Evolutionary conservation across 2,888 invertebrate species (phyloP), one percentile per base, ranked within the genome.

Genomic region (Cosmorhoe ocellata): DNA sequence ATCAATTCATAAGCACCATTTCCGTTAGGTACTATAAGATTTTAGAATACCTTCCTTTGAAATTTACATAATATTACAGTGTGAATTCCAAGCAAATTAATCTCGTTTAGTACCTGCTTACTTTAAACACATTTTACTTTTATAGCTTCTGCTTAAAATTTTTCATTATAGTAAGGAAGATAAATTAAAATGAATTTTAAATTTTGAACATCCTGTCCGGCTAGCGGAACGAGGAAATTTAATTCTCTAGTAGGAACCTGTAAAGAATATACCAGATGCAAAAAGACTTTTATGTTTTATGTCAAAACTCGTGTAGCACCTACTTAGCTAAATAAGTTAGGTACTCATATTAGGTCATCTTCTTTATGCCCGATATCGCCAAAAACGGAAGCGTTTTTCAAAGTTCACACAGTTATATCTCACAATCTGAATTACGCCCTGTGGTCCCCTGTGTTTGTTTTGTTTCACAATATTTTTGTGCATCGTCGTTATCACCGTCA

Each of bases 401-500:
- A 55, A 58, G 54, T 55, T 56, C 58, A 61, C 58, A 58, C 58
- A n/a, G 22, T n/a, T n/a, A n/a, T n/a, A n/a, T n/a, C n/a, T n/a
- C 45, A 33, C 51, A 46, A 61, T 61, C 56, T 58, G 58, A 61
- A 58, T 61, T 56, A 56, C 56, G 44, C 53, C 46, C 51, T 33
- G 38, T 42, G 38, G 53, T 52, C 56, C 52, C 45, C 63, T 62
- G 27, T 59, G 65, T 73, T 77, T 78, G 77, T 76, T 76, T 51
- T 73, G 71, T 74, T 67, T 52, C 60, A 63, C 64, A 62, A 71
- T 69, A 75, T 78, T 76, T 77, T 77, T 73, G 69, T 66, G 63
- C 66, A 59, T 61, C 65, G 68, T 69, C 67, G 72, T 76, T 77
- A 81, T 80, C 75, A 72, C 69, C 76, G 75, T 74, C 74, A 71